Conservation (phyloP, 2,797 vertebrate genomes). For the Hozukius guyotensis region DNA sequence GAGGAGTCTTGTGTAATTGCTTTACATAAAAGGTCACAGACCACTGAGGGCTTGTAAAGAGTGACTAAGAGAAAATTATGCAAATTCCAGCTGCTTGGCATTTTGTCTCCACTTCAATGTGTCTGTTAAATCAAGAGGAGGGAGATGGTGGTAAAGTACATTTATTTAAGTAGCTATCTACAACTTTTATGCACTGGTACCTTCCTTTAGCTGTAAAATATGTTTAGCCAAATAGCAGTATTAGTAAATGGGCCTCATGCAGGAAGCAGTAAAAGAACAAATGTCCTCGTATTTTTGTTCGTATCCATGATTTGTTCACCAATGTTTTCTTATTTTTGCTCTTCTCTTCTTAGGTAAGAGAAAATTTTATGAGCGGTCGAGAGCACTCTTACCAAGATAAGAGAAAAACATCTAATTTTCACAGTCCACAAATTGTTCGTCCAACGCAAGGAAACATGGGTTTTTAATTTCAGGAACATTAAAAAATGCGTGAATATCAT, state of each 20-base stretch:
- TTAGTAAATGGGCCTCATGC: neutral
- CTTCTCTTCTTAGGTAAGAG: too few relatives aligned
- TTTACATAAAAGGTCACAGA: conserved; percentile 57
- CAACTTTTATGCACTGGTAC: neutral
- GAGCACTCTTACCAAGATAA: too few relatives aligned
- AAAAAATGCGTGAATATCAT: too few relatives aligned
- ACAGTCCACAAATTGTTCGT: too few relatives aligned
- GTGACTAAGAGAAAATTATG: conserved; percentile 46
- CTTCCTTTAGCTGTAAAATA: neutral
- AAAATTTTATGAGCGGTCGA: too few relatives aligned
- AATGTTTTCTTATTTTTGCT: too few relatives aligned
- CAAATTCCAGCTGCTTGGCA: conserved; percentile 45
- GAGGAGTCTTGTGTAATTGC: conserved; percentile 24
- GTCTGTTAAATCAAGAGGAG: conserved; percentile 19
- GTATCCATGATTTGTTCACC: too few relatives aligned
- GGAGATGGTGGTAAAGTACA: neutral
- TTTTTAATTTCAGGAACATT: too few relatives aligned
- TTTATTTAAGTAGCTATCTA: neutral
- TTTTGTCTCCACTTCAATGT: conserved; percentile 46
- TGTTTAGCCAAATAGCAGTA: neutral
- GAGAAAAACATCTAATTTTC: too few relatives aligned
- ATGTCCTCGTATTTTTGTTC: too few relatives aligned
- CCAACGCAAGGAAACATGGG: too few relatives aligned
- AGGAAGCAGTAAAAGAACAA: too few relatives aligned
- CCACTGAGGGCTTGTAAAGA: conserved; percentile 15